phyloP scores from a whole-genome alignment of 2,888 invertebrate genomes.

The Drosophila meridionalis region DNA sequence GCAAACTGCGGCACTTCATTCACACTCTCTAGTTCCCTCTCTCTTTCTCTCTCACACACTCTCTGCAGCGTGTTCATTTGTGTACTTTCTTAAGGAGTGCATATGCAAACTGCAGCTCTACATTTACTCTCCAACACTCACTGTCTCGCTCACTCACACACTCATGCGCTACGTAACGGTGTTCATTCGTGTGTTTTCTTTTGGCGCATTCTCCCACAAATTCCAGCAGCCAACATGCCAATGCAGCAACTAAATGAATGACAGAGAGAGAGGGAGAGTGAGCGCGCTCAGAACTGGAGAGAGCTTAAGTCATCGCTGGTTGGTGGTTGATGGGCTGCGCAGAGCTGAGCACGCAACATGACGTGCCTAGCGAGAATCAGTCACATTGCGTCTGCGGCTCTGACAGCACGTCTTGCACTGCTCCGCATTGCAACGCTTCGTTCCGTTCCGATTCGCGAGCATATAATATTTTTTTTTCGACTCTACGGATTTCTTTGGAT shows the following conservation, averaged over 20 bases:
- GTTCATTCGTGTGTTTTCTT: slow-evolving; percentile 1
- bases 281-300: background rate
- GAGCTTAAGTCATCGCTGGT: slow-evolving; percentile 7
- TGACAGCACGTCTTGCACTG: slow-evolving; percentile 41
- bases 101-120: slow-evolving; percentile 5
- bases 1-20: background rate
- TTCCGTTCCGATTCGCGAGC: slow-evolving; percentile 10
- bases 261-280: background rate
- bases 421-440: background rate
- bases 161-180: too few species aligned
- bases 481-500: slow-evolving; percentile 17
- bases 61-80: background rate
- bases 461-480: slow-evolving; percentile 18
- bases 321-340: slow-evolving; percentile 19
- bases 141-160: background rate
- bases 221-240: slow-evolving; percentile 19
- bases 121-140: background rate
- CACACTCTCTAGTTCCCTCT: background rate
- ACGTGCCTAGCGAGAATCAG: slow-evolving; percentile 62
- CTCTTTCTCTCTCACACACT: background rate
- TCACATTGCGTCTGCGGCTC: slow-evolving; percentile 58
- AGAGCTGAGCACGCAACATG: slow-evolving; percentile 56
- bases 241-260: slow-evolving; percentile 1
- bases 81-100: background rate
- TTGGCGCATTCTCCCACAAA: slow-evolving; percentile 17